These are phyloP conservation scores for Lobophora halterata DNA, from an alignment of 2,888 invertebrate genomes.

Conservation along the genomic window DNA sequence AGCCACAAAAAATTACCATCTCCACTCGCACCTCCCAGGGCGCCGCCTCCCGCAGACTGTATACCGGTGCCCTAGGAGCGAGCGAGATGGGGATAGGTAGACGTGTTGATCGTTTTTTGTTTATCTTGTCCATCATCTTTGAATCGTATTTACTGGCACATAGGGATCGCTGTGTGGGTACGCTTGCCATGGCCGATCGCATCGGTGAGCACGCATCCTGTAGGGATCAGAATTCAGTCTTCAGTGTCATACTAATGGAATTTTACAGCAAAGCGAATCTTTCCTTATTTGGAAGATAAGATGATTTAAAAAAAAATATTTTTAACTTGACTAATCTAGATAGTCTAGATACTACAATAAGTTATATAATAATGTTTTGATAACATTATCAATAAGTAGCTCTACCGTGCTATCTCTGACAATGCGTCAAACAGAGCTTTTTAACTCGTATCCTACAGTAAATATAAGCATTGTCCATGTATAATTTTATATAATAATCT, in stretches of 20 bases:
- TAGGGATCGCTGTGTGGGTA: conserved; percentile 46
- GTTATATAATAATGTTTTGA: no score
- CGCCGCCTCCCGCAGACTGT: conserved; percentile 57
- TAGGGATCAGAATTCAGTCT: conserved; percentile 42
- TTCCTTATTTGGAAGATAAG: no score
- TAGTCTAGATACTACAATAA: no score
- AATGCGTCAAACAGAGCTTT: no score
- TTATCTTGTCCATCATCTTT: conserved; percentile 74
- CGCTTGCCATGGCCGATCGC: conserved; percentile 66
- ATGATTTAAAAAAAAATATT: no score
- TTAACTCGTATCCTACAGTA: no score
- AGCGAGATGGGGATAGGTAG: conserved; percentile 51
- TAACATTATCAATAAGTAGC: no score
- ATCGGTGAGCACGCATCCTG: conserved; percentile 65
- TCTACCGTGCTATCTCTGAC: no score
- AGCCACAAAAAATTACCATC: conserved; percentile 74
- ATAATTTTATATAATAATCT: no score
- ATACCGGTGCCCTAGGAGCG: conserved; percentile 37
- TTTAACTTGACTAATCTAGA: no score
- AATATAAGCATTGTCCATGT: no score
- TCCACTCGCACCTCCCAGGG: conserved; percentile 61
- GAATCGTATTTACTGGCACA: conserved; percentile 57
- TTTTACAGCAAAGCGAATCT: conserved; percentile 34
- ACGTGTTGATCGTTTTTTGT: conserved; percentile 58
- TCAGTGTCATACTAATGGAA: conserved; percentile 39